Base-by-base conservation (phyloP, 2,888 invertebrate species). In the Tricholauxania praeusta region DNA sequence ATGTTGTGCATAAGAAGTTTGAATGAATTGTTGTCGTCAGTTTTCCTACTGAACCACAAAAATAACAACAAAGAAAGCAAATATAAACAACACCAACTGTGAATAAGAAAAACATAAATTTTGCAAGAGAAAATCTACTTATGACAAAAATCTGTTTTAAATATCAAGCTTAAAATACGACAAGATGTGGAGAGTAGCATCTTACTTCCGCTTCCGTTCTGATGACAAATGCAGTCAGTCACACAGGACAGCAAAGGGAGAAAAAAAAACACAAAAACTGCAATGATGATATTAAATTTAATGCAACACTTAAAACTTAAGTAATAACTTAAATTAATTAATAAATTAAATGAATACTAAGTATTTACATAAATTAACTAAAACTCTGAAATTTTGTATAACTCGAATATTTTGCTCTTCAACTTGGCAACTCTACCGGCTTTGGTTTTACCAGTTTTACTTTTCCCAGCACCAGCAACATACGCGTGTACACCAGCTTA, bases 401-500 rank as follows among this genome's bases (percentile, higher is more conserved):
- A 4, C 66, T n/a, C 63, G n/a, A 32, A 8, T 65, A 62, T 17
- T 59, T 51, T 14, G 28, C 28, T 52, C 8, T 51, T 19, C 10
- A 39, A 17, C 14, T n/a, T 66, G 28, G 10, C 49, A 2, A 72
- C 51, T 68, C 48, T 39, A 0, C 47, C 19, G 69, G 14, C 0
- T 49, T 64, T 14, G 69, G 72, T 28, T 74, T 48, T 1, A 62
- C 67, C 39, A 39, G 10, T 22, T 70, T 74, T 6, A 73, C 28
- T 32, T 82, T 82, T 17, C 81, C 82, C 57, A 84, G 72, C 60
- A 82, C 83, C 66, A 80, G 81, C 67, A 77, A 88, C 87, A 81
- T 86, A 81, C 57, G 86, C 77, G 74, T 71, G 78, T 92, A 92
- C 7, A 93, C 80, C 39, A 89, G 79, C 14, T 82, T 84, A 14